These are phyloP conservation scores for Plebejus melissa DNA, from an alignment of 2,888 invertebrate genomes.

Conservation along the genomic window DNA sequence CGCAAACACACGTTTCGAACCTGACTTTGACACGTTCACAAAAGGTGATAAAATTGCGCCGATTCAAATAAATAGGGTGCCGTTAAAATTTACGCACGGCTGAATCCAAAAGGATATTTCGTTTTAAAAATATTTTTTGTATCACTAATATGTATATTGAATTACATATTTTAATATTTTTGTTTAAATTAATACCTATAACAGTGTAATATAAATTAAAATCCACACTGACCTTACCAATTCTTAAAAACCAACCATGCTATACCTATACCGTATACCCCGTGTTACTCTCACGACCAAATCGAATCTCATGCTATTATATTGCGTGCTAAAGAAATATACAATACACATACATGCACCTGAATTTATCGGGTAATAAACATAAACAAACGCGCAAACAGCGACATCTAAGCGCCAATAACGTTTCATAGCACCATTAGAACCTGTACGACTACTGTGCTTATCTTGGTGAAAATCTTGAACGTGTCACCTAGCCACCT, in stretches of 20 bases:
- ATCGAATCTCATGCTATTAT: not conserved
- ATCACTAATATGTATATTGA: too few relatives aligned
- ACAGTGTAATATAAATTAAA: too few relatives aligned
- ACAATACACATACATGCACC: not conserved
- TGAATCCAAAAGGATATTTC: conserved; percentile 34
- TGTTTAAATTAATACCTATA: too few relatives aligned
- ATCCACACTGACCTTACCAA: too few relatives aligned
- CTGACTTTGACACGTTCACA: conserved; percentile 55
- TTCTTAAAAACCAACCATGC: too few relatives aligned
- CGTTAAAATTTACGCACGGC: conserved; percentile 48
- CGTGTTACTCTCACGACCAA: not conserved
- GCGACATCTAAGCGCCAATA: not conserved
- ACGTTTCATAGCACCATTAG: not conserved
- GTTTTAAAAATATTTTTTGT: too few relatives aligned
- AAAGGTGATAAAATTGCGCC: conserved; percentile 51
- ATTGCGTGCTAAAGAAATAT: not conserved
- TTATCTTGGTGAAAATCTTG: conserved; percentile 14
- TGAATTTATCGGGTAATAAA: not conserved
- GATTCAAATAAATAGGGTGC: conserved; percentile 51
- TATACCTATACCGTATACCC: too few relatives aligned
- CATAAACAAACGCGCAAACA: not conserved
- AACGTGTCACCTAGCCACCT: not conserved
- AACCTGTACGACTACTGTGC: not conserved
- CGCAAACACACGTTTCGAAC: conserved; percentile 42
- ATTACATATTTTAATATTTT: too few relatives aligned